Conservation (phyloP, 37 sponge, comb jelly and placozoan genomes). For the Ephydatia muelleri region DNA sequence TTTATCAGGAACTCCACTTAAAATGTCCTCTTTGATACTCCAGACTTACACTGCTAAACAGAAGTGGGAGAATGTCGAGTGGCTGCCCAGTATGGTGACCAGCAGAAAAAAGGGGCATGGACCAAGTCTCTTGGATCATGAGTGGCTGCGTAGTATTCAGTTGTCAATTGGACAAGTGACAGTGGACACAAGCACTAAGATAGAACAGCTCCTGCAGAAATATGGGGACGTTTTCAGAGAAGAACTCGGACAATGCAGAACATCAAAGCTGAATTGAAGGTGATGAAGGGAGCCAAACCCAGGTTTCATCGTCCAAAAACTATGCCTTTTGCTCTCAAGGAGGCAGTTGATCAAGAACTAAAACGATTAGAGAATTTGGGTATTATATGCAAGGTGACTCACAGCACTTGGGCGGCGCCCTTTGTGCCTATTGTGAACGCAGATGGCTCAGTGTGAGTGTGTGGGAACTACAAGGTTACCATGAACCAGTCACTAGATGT, state of each 20-base stretch:
- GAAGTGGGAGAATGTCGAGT: no score
- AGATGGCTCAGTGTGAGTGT: no score
- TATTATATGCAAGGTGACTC: not conserved
- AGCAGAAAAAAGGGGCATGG: constrained; percentile 13
- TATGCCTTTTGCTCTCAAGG: constrained; percentile 10
- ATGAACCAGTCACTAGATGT: constrained; percentile 16
- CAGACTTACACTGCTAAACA: constrained; percentile 5
- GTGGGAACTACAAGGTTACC: constrained; percentile 47
- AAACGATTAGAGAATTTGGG: not conserved
- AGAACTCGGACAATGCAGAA: constrained; percentile 15
- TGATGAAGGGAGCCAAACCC: not conserved
- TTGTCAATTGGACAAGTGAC: no score
- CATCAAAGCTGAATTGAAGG: not conserved
- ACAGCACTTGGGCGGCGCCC: no score
- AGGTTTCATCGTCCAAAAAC: not conserved
- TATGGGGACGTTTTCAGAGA: constrained; percentile 10
- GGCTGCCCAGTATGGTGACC: no score
- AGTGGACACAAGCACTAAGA: no score
- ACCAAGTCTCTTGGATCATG: constrained; percentile 16
- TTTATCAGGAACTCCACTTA: not conserved
- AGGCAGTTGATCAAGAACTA: no score
- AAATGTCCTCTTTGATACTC: not conserved
- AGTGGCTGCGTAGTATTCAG: constrained; percentile 12
- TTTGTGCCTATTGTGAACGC: no score
- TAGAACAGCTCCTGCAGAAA: constrained; percentile 1